Evolutionary conservation across 2,888 invertebrate species (phyloP).

Genomic region (Sphaeridia pumilis): DNA sequence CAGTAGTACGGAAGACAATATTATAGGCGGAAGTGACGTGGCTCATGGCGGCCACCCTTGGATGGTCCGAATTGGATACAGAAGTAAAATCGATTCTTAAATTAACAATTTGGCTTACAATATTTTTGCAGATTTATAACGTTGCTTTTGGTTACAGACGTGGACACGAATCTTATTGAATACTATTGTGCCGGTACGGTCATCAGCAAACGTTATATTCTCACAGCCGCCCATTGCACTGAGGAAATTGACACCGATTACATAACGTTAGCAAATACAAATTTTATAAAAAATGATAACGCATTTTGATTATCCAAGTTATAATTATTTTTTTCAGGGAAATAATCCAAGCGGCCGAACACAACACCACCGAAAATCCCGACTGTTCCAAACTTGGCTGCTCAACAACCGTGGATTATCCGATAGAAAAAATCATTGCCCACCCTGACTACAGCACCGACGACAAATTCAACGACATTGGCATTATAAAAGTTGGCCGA

Average conservation of each 20-base stretch:
- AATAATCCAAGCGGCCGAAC: slow-evolving; percentile 27
- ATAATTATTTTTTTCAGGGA: slow-evolving; percentile 12
- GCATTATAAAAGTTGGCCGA: slow-evolving; percentile 40
- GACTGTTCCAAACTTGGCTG: slow-evolving; percentile 23
- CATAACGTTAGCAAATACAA: slow-evolving; percentile 17
- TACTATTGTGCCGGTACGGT: slow-evolving; percentile 31
- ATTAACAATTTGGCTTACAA: neutral
- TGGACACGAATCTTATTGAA: slow-evolving; percentile 21
- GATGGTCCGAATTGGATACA: slow-evolving; percentile 60
- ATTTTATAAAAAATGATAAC: neutral
- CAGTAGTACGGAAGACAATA: slow-evolving; percentile 44
- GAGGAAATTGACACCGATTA: slow-evolving; percentile 28
- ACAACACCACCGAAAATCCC: slow-evolving; percentile 20
- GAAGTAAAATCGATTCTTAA: slow-evolving; percentile 15
- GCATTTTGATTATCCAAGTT: neutral
- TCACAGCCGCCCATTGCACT: slow-evolving; percentile 29
- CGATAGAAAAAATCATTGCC: slow-evolving; percentile 43
- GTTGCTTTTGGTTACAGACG: slow-evolving; percentile 12
- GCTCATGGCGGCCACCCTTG: slow-evolving; percentile 57
- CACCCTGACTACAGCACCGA: slow-evolving; percentile 45
- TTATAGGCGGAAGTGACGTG: slow-evolving; percentile 52
- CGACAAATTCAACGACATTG: slow-evolving; percentile 50
- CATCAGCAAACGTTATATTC: slow-evolving; percentile 29
- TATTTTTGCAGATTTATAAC: neutral
- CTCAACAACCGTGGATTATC: slow-evolving; percentile 38